phyloP scores from a whole-genome alignment of 2,113 vertebrate genomes.

The Myotis brandtii region DNA sequence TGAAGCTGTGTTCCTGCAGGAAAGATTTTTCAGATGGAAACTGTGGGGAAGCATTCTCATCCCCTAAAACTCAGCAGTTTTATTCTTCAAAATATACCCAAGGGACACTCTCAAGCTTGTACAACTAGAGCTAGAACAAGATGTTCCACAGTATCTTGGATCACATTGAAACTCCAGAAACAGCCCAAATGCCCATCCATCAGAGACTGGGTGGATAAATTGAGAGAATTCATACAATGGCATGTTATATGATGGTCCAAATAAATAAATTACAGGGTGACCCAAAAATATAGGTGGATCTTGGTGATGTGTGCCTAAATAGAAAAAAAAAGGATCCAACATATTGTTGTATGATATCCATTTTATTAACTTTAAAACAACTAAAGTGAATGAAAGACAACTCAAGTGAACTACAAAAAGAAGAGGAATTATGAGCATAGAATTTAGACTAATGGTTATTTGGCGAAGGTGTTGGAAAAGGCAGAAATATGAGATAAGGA shows the following conservation, averaged over 20 bases:
- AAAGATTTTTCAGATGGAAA: not conserved
- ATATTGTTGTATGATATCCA: not conserved
- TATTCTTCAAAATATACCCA: not conserved
- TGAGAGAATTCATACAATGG: not conserved
- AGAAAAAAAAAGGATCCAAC: not conserved
- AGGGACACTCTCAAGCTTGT: not conserved
- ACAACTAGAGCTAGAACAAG: not conserved
- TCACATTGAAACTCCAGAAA: not conserved
- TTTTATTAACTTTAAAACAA: not conserved
- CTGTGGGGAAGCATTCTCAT: not conserved
- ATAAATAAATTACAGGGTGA: not conserved
- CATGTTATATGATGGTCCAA: not conserved
- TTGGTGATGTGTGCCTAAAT: not conserved
- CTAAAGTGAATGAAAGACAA: not conserved
- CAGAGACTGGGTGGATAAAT: not conserved
- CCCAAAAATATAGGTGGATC: not conserved
- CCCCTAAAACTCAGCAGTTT: not conserved
- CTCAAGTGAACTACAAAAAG: not conserved
- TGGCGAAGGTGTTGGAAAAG: not conserved
- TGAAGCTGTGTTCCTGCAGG: not conserved
- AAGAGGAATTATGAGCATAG: not conserved
- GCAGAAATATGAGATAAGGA: not conserved
- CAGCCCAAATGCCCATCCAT: not conserved
- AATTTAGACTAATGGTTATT: not conserved
- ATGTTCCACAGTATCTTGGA: not conserved